Evolutionary conservation across 2,888 invertebrate genomes (phyloP), one percentile per base, ranked within the genome.

Genomic region (Prosopocoilus inquinatus): DNA sequence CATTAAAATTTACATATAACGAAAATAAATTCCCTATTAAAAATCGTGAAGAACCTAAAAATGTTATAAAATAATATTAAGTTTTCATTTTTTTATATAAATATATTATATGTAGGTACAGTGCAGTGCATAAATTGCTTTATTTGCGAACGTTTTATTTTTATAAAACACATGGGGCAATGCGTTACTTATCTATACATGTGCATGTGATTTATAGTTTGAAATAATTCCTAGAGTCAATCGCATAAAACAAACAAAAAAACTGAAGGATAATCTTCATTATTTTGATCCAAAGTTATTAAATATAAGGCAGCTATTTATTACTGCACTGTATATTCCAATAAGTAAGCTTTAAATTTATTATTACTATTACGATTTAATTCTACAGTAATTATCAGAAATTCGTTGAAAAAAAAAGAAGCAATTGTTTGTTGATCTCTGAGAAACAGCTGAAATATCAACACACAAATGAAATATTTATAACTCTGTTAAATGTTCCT

Each of bases 11-110:
- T 58, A 81, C 81, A 58, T 83, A 81, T 71, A 81, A 81, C 62
- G 81, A 82, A 64, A 83, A 83, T 70, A 83, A 82, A 72, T 83
- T 83, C 76, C 83, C 83, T 61, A 82, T 83, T 61, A 79, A 75
- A 55, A 74, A 77, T 64, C 63, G 67, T 49, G 64, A 62, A 51
- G 53, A 52, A 39, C n/a, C 12, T 28, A 56, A 53, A 47, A 50
- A 47, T 36, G 57, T 56, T 43, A 59, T 59, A 41, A 51, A 53
- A 50, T 57, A 53, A 54, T 50, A 38, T 53, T 50, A 45, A 54
- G 16, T 46, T 54, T 49, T 46, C 39, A 50, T 38, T 15, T 39
- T 32, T 15, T 52, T 45, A 50, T 13, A 15, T 13, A 43, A 11
- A 32, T 34, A 34, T 47, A 33, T 15, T 45, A 28, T 12, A 47